phyloP scores from a whole-genome alignment of 2,888 invertebrate species.

The Peribatodes rhomboidaria region DNA sequence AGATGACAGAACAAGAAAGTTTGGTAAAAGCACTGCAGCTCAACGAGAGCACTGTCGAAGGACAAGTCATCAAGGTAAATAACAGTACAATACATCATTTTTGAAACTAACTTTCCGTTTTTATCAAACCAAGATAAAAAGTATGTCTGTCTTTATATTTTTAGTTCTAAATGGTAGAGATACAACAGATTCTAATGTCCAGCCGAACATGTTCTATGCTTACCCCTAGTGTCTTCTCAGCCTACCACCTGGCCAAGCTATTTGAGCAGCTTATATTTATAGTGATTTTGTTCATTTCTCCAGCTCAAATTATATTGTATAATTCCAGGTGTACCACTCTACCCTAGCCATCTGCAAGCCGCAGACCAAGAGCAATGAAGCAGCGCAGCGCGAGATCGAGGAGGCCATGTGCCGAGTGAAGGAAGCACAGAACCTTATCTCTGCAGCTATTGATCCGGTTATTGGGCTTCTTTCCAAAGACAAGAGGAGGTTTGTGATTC shows the following conservation, averaged over 20 bases:
- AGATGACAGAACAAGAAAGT: slow-evolving; percentile 96
- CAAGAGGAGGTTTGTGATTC: slow-evolving; percentile 87
- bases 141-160: not conserved
- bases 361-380: slow-evolving; percentile 97
- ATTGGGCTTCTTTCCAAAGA: slow-evolving; percentile 95
- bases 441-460: slow-evolving; percentile 97
- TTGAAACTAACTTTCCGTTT: not conserved
- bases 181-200: no score
- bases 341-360: slow-evolving; percentile 97
- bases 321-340: slow-evolving; percentile 93
- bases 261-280: no score
- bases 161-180: not conserved
- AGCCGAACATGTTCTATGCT: no score
- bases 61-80: slow-evolving; percentile 86
- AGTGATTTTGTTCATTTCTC: no score
- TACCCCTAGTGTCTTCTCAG: no score
- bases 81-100: not conserved
- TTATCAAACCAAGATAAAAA: not conserved
- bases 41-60: slow-evolving; percentile 92
- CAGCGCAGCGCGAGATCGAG: slow-evolving; percentile 97
- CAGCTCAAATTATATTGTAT: not conserved
- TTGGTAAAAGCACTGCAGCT: slow-evolving; percentile 94
- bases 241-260: no score
- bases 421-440: slow-evolving; percentile 97
- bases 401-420: slow-evolving; percentile 99